A percentile compares a stretch with the other conserved stretches of the same genome.
Evolutionary conservation across 2,113 vertebrate genomes (phyloP).

Genomic region (Turnix velox): DNA sequence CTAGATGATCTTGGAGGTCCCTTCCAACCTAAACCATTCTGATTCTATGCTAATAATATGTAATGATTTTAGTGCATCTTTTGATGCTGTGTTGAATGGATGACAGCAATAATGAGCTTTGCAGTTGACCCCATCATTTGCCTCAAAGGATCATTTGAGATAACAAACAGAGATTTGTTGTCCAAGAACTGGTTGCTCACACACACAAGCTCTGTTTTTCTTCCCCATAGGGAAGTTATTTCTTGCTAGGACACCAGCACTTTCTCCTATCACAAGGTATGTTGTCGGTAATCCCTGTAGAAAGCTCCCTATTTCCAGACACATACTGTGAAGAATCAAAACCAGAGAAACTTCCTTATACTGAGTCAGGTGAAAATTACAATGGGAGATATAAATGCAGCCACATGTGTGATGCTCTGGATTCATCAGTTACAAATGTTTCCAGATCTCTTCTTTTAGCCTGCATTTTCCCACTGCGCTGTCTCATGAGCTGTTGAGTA

Average conservation of each 20-base stretch:
- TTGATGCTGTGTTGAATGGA: neutral
- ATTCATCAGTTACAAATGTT: neutral
- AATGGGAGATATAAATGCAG: neutral
- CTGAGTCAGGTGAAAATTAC: neutral
- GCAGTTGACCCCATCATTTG: neutral
- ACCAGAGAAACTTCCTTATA: neutral
- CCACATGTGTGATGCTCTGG: neutral
- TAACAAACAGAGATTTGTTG: neutral
- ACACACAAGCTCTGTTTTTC: neutral
- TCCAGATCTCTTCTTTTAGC: neutral
- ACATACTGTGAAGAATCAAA: constrained; percentile 12
- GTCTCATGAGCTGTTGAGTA: neutral
- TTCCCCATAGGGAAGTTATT: neutral
- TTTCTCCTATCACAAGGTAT: neutral
- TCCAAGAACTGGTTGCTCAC: neutral
- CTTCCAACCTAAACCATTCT: too few species aligned
- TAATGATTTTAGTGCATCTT: neutral
- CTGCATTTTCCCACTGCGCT: neutral
- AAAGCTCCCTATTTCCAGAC: neutral
- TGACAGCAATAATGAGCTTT: neutral
- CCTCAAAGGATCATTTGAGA: neutral
- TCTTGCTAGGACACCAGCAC: neutral
- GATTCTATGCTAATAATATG: neutral
- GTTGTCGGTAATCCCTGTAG: neutral
- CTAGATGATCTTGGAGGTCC: too few species aligned